phyloP scores from a whole-genome alignment of 2,113 vertebrate genomes.

The Hyperopisus bebe region DNA sequence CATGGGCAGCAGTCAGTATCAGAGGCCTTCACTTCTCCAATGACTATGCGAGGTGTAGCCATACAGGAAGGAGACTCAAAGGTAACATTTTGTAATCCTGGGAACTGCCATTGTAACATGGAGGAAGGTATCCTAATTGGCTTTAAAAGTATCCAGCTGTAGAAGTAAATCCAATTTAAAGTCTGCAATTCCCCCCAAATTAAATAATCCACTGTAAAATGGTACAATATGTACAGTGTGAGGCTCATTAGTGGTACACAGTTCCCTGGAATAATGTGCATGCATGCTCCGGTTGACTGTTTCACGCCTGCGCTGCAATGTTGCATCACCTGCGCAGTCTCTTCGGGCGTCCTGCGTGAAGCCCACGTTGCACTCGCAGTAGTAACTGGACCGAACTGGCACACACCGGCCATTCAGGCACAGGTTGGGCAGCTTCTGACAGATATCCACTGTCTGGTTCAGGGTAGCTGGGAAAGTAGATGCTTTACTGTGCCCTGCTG shows the following conservation, averaged over 20 bases:
- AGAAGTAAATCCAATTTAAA: neutral
- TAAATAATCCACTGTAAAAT: neutral
- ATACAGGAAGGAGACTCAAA: neutral
- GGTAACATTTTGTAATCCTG: neutral
- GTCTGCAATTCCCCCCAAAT: neutral
- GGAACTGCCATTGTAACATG: neutral
- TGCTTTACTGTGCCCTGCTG: neutral
- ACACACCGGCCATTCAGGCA: slow-evolving; percentile 67
- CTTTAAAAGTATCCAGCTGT: slow-evolving; percentile 4
- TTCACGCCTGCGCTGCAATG: neutral
- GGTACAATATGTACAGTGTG: slow-evolving; percentile 2
- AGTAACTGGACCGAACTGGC: slow-evolving; percentile 56
- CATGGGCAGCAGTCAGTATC: neutral
- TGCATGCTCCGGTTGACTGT: neutral
- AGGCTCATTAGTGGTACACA: neutral
- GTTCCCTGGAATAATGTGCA: neutral
- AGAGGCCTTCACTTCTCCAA: neutral
- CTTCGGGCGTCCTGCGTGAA: slow-evolving; percentile 58
- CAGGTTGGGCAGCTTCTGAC: slow-evolving; percentile 58
- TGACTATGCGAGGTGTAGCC: neutral
- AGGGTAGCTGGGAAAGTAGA: slow-evolving; percentile 51
- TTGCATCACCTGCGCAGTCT: slow-evolving; percentile 60
- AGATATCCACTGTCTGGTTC: slow-evolving; percentile 63
- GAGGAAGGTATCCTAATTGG: neutral
- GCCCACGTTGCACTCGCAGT: slow-evolving; percentile 66